Percentiles rank a stretch among this genome's conserved stretches.
These are phyloP conservation scores for Cylindroiulus punctatus DNA, from an alignment of 2,888 invertebrate genomes.

Conservation along the genomic window DNA sequence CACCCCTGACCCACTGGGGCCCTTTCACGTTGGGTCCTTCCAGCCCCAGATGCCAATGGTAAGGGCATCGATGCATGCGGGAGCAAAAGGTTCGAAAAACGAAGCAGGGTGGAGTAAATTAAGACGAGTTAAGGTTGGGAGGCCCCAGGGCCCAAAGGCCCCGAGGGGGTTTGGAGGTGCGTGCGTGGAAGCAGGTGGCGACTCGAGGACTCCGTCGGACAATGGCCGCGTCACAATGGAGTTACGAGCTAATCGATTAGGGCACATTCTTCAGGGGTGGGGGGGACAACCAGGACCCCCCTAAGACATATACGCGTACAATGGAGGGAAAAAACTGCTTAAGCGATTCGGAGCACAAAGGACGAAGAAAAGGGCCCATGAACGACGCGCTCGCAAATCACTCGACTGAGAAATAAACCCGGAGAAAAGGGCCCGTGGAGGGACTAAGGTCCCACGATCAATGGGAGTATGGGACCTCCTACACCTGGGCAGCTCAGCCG, in stretches of 20 bases:
- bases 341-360: background rate
- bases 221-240: background rate
- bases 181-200: background rate
- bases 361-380: background rate
- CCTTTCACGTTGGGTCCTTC: no score
- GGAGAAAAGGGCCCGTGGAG: background rate
- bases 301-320: background rate
- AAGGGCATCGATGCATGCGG: no score
- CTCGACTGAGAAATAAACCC: background rate
- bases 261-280: background rate
- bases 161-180: no score
- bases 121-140: no score
- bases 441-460: no score
- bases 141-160: no score
- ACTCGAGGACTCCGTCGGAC: background rate
- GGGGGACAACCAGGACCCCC: background rate
- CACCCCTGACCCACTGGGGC: no score
- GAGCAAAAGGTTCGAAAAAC: no score
- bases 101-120: no score
- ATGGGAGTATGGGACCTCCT: no score
- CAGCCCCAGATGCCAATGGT: no score
- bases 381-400: background rate
- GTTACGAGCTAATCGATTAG: background rate
- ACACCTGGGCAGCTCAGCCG: no score
- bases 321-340: background rate